phyloP scores from a whole-genome alignment of 1,140 invertebrate species.

The Caerostris extrusa region DNA sequence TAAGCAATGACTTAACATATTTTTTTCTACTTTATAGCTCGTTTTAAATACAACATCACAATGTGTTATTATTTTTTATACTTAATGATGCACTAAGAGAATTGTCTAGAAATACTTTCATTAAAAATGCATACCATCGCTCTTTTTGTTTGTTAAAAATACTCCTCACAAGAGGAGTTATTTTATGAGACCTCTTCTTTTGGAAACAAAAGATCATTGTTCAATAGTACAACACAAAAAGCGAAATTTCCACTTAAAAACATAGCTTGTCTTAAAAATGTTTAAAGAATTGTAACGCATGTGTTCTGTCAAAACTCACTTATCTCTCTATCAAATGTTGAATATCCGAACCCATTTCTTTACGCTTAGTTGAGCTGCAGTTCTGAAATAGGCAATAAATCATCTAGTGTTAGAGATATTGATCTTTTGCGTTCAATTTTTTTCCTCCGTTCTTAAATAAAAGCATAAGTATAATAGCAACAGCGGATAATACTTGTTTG shows the following conservation, averaged over 20 bases:
- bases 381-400: slow-evolving; percentile 60
- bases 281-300: slow-evolving; percentile 50
- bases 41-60: too few relatives aligned
- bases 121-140: too few relatives aligned
- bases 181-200: too few relatives aligned
- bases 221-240: not conserved
- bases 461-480: slow-evolving; percentile 56
- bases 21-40: too few relatives aligned
- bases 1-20: too few relatives aligned
- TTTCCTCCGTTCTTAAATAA: slow-evolving; percentile 12
- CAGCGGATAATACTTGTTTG: slow-evolving; percentile 15
- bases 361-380: slow-evolving; percentile 48
- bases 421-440: slow-evolving; percentile 42
- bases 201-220: too few relatives aligned
- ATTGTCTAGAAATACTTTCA: too few relatives aligned
- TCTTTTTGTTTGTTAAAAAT: too few relatives aligned
- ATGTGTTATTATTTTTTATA: too few relatives aligned
- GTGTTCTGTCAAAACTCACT: slow-evolving; percentile 67
- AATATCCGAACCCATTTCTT: slow-evolving; percentile 61
- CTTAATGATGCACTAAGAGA: too few relatives aligned
- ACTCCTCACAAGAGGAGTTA: too few relatives aligned
- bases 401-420: slow-evolving; percentile 67
- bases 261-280: not conserved
- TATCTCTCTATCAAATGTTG: slow-evolving; percentile 61
- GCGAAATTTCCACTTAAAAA: not conserved